Base-by-base conservation (phyloP, 2,888 invertebrate genomes). In the Phalera bucephala region DNA sequence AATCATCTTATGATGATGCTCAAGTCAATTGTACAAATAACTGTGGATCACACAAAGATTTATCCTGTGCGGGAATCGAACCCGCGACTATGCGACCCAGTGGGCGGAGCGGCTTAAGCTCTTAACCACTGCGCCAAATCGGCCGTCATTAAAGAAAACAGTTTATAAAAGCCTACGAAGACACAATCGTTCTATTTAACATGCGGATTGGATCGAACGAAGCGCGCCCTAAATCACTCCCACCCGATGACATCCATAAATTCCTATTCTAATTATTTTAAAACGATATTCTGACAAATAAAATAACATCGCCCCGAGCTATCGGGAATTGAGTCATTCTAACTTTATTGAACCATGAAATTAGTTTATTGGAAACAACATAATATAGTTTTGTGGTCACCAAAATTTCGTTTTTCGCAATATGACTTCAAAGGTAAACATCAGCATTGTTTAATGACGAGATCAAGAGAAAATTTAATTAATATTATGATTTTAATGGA, bases 181-280 rank as follows among this genome's bases (percentile, higher is more conserved):
- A 61, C 60, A 39, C 47, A 46, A 64, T 49, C 44, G 54, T 56
- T 63, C 58, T 64, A 67, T 74, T 66, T 58, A 72, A 72, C 73
- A 77, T 68, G 63, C 66, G 69, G 75, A 77, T 59, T 64, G 47
- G 41, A 48, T 45, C 53, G 38, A 56, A 42, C 32, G 41, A 39
- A 42, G 45, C 44, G 41, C 47, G 45, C 63, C 56, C 58, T 81
- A 82, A 86, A 83, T 84, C 80, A 80, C 69, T 56, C 46, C 2
- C 53, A 51, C 56, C 61, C 72, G 72, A 80, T 80, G 83, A 80
- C 84, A 80, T 75, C 86, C 67, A 87, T 87, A 87, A 87, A 87
- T 87, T 80, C 72, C 62, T 53, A 61, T 73, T 76, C 77, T 80
- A 84, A 87, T 87, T 87, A 85, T 82, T 79, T 75, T 49, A 70